Base-by-base conservation (phyloP, 2,888 invertebrate genomes). In the Vanessa cardui region DNA sequence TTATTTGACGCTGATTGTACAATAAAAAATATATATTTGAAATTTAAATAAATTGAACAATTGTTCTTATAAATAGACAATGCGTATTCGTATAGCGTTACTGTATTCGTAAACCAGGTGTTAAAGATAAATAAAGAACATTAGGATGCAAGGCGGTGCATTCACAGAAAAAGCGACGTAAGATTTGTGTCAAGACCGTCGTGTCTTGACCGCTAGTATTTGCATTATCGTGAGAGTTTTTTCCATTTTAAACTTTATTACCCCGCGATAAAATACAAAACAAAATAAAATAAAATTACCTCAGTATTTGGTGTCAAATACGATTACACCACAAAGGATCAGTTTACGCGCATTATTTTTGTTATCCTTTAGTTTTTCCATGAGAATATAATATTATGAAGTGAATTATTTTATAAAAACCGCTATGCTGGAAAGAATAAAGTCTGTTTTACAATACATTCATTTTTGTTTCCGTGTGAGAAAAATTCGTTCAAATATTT, bases 141-240 rank as follows among this genome's bases (percentile, higher is more conserved):
- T 65, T 52, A 52, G 18, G 12, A 61, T 47, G 39, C 61, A 61
- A 66, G 54, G 9, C 63, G 20, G 21, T 21, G 46, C 56, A 20
- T 9, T 12, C 21, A 20, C 44, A 64, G 59, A 52, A 64, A 64
- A 52, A 52, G 59, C 21, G 4, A 56, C 39, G 20, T 31, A 62
- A 50, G 20, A 69, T 60, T 59, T 52, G 66, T 69, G 69, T 69
- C 69, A 69, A 69, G 69, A 69, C 63, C 69, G 59, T 33, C 58
- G 44, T 62, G 47, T 58, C 49, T 59, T n/a, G 60, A 33, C 39
- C 39, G 39, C 58, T 66, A 44, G 66, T 62, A 44, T 33, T 56
- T 31, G 45, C 63, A 44, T 63, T 52, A 31, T 12, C 12, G 16
- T 45, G 50, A 62, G 52, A 8, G 7, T 47, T 5, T 47, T 18